Conservation (phyloP, 2,888 invertebrate species). For the Drosophila macrospina region DNA sequence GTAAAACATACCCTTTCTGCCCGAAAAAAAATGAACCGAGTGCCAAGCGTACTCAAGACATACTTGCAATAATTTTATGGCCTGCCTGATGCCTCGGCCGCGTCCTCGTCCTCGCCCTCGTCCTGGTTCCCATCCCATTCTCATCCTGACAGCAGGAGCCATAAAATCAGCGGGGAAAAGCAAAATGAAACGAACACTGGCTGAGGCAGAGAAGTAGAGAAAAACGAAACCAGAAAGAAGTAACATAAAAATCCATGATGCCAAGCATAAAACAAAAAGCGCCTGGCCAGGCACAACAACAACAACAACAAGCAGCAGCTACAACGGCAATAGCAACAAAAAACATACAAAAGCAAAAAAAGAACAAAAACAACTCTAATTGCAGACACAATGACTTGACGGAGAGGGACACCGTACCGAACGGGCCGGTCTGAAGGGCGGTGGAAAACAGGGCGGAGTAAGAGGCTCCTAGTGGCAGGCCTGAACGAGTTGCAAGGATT, state of each 20-base stretch:
- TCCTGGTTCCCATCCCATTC: slow-evolving; percentile 15
- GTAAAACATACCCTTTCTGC: slow-evolving; percentile 74
- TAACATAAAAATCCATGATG: slow-evolving; percentile 78
- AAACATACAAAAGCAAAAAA: slow-evolving; percentile 56
- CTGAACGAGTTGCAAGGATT: slow-evolving; percentile 79
- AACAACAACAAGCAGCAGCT: slow-evolving; percentile 47
- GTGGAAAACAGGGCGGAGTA: slow-evolving; percentile 18
- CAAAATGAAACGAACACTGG: slow-evolving; percentile 50
- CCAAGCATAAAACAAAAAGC: slow-evolving; percentile 77
- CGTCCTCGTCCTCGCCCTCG: slow-evolving; percentile 20
- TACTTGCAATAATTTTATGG: slow-evolving; percentile 80
- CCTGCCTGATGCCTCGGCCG: slow-evolving; percentile 67
- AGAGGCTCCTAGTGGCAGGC: slow-evolving; percentile 50
- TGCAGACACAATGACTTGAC: slow-evolving; percentile 76
- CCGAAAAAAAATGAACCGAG: slow-evolving; percentile 65
- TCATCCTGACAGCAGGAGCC: slow-evolving; percentile 46
- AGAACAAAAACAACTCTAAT: slow-evolving; percentile 79
- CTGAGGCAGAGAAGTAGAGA: slow-evolving; percentile 23
- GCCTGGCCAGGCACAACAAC: slow-evolving; percentile 69
- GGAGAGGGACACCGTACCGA: slow-evolving; percentile 32
- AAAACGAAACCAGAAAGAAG: slow-evolving; percentile 74
- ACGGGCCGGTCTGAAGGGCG: slow-evolving; percentile 1
- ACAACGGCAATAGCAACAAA: slow-evolving; percentile 35
- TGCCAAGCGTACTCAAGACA: slow-evolving; percentile 77
- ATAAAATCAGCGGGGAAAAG: slow-evolving; percentile 73